Base-by-base conservation (phyloP, 2,797 vertebrate genomes). In the Syngnathus rostellatus region DNA sequence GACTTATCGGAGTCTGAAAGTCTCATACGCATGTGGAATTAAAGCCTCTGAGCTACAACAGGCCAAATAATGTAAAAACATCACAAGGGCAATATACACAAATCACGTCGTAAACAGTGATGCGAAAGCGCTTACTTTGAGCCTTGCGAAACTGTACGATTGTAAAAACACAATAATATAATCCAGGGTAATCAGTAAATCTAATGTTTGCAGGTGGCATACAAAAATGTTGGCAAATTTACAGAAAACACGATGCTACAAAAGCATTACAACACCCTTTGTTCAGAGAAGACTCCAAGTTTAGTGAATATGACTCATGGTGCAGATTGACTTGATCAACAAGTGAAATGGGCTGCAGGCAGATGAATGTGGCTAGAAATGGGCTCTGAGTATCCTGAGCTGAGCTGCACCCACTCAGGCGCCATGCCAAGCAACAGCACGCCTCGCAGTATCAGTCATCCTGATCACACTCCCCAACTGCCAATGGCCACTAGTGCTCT, bases 361-460 rank as follows among this genome's bases (percentile, higher is more conserved):
- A 25, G 40, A 3, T 66, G 62, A 72, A 71, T 59, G 58, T 31
- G 45, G 1, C 55, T 59, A 68, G 64, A 76, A 72, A 67, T 16
- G 46, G 62, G 74, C 62, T 54, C 53, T 4, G 37, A 12, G 25
- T 75, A 67, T 78, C 72, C 67, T 25, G 65, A 74, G 75, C 67
- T 1, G 54, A 76, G 67, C 75, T 57, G 67, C 75, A 62, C 23
- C 77, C 19, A 70, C 78, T 79, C 77, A 78, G 81, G 72, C 70
- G 76, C 64, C 67, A 73, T 63, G 72, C 74, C 66, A 73, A 76
- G 81, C 80, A 83, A 83, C 75, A 73, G 59, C 68, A 69, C 65
- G 66, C 68, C 62, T 23, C 14, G 43, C 50, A 23, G 68, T 76
- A 85, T 85, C 75, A 67, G 74, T 78, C 79, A 77, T 74, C 66